Evolutionary conservation across 2,113 vertebrate species (phyloP).

Genomic region (Osmerus mordax): DNA sequence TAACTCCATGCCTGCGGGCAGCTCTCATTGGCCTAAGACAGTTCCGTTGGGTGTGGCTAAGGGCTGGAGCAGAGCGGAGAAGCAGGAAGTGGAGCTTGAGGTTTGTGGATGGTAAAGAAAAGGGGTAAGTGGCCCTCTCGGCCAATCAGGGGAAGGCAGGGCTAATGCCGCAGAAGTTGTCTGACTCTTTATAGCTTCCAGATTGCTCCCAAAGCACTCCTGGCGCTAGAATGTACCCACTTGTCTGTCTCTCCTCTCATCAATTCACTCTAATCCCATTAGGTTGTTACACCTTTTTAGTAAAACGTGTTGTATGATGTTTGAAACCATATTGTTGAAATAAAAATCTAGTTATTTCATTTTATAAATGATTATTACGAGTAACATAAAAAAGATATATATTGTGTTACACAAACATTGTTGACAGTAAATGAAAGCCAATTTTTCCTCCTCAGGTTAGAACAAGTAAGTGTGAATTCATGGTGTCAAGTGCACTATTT

Average conservation of each 20-base stretch:
- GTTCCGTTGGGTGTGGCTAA: slow-evolving; percentile 51
- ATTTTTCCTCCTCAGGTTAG: not conserved
- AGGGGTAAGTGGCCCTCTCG: slow-evolving; percentile 70
- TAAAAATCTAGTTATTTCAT: not conserved
- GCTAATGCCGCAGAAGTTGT: slow-evolving; percentile 74
- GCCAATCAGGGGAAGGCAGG: slow-evolving; percentile 72
- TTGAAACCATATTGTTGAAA: not conserved
- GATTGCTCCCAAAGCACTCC: slow-evolving; percentile 70
- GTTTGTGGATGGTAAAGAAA: slow-evolving; percentile 58
- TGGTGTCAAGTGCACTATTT: slow-evolving; percentile 2
- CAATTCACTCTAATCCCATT: slow-evolving; percentile 11
- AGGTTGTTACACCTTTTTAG: not conserved
- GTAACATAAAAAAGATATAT: not conserved
- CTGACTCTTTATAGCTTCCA: slow-evolving; percentile 86
- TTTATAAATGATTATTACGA: not conserved
- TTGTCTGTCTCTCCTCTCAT: slow-evolving; percentile 39
- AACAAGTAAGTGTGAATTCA: slow-evolving; percentile 16
- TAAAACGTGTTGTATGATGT: too few relatives aligned
- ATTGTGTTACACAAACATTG: slow-evolving; percentile 2
- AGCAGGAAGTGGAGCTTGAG: slow-evolving; percentile 59
- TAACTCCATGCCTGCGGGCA: slow-evolving; percentile 35
- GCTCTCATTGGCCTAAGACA: slow-evolving; percentile 55
- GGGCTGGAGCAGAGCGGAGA: slow-evolving; percentile 35
- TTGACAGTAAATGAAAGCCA: not conserved
- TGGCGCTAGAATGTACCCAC: slow-evolving; percentile 44